A percentile compares a stretch with the other conserved stretches of the same genome.
These are phyloP conservation scores for Myocastor coypus DNA, from an alignment of 2,113 vertebrate species.

Conservation along the genomic window DNA sequence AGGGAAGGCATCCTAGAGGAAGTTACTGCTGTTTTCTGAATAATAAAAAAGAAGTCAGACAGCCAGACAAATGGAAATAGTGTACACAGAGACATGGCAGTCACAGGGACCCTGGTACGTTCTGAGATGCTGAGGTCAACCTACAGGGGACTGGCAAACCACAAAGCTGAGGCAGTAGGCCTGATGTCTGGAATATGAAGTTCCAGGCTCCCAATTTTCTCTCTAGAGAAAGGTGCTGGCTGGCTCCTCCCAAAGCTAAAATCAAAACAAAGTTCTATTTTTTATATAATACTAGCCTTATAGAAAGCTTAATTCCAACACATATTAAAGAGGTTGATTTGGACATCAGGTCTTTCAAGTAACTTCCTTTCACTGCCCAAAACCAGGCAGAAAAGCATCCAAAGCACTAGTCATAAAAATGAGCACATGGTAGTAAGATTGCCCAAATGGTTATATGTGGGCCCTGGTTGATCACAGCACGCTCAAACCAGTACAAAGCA, in stretches of 20 bases:
- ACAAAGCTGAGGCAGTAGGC: background rate
- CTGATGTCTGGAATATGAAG: background rate
- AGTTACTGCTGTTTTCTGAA: background rate
- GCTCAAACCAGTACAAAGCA: background rate
- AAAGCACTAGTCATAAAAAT: background rate
- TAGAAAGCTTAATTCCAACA: background rate
- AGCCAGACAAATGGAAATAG: background rate
- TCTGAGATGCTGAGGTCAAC: background rate
- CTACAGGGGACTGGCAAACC: background rate
- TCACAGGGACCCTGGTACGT: background rate
- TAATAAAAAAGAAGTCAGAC: background rate
- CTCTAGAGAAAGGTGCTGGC: background rate
- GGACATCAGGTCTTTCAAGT: background rate
- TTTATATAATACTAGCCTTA: background rate
- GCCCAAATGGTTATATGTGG: background rate
- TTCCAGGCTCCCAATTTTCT: background rate
- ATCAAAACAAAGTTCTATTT: background rate
- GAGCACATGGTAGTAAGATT: rapidly evolving
- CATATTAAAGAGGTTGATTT: background rate
- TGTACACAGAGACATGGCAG: background rate
- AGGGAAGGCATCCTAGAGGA: background rate
- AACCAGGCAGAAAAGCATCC: background rate
- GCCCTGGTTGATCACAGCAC: background rate
- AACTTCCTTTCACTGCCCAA: background rate
- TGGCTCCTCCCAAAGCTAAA: background rate